Percentiles rank a stretch among this genome's conserved stretches.
phyloP scores from a whole-genome alignment of 2,797 vertebrate genomes.

The Synaphobranchus kaupii region DNA sequence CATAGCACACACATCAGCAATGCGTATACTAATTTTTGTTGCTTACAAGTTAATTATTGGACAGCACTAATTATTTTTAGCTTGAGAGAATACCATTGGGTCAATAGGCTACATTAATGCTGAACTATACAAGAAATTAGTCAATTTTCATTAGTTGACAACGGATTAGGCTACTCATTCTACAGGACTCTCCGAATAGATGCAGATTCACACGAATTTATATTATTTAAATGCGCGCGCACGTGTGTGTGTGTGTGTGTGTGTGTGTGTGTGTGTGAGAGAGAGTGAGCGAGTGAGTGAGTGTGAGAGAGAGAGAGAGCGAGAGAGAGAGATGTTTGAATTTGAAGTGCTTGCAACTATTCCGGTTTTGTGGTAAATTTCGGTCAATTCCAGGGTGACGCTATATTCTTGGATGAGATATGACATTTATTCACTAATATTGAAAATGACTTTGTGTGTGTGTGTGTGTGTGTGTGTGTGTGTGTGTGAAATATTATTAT shows the following conservation, averaged over 20 bases:
- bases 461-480: not conserved
- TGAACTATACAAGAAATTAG: not conserved
- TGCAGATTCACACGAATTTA: not conserved
- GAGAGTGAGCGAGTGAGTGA: too few relatives aligned
- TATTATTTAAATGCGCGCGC: not conserved
- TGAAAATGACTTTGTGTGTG: not conserved
- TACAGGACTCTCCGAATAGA: not conserved
- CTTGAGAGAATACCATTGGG: not conserved
- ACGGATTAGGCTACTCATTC: not conserved
- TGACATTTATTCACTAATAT: too few relatives aligned
- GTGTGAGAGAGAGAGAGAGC: not conserved
- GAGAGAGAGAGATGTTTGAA: not conserved
- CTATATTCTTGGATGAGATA: not conserved
- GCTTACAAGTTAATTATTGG: not conserved
- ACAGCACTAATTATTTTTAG: not conserved
- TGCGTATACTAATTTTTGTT: not conserved
- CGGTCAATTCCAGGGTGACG: not conserved
- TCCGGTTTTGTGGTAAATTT: not conserved
- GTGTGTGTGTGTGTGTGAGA: not conserved
- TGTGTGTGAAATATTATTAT: not conserved
- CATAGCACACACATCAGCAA: too few relatives aligned
- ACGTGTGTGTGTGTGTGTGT: not conserved
- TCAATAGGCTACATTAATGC: not conserved
- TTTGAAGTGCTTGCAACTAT: not conserved
- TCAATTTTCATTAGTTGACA: not conserved